Evolutionary conservation across 2,888 invertebrate genomes (phyloP).

Genomic region (Sesia bembeciformis): DNA sequence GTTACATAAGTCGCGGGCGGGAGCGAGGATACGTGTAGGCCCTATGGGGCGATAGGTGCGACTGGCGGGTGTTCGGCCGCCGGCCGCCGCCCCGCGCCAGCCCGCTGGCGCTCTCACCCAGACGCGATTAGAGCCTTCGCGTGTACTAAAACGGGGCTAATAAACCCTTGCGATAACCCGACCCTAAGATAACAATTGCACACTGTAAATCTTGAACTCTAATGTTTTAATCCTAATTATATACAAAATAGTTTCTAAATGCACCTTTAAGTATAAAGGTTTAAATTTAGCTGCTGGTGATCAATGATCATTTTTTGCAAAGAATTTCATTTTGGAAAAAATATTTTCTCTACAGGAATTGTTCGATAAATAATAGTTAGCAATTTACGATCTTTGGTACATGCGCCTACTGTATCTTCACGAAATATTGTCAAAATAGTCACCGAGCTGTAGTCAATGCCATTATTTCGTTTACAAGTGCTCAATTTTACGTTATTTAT

Average conservation of each 20-base stretch:
- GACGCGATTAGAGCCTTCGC: conserved; percentile 64
- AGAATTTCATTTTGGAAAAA: too few relatives aligned
- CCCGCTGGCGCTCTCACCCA: conserved; percentile 44
- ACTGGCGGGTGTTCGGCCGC: conserved; percentile 43
- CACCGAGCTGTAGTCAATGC: too few relatives aligned
- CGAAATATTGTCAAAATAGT: too few relatives aligned
- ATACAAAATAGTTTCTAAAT: not conserved
- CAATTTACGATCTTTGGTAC: too few relatives aligned
- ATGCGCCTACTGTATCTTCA: too few relatives aligned
- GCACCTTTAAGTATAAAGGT: too few relatives aligned
- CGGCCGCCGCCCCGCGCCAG: conserved; percentile 65
- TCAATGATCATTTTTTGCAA: too few relatives aligned
- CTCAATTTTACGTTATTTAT: too few relatives aligned
- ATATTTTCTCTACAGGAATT: too few relatives aligned
- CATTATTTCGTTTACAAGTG: too few relatives aligned
- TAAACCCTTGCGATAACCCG: conserved; percentile 34
- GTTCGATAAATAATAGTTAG: too few relatives aligned
- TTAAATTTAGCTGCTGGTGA: too few relatives aligned
- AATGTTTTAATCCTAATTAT: not conserved
- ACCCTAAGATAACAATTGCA: not conserved
- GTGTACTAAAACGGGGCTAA: conserved; percentile 49
- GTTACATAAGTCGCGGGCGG: conserved; percentile 67
- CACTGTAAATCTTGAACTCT: not conserved
- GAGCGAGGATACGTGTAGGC: conserved; percentile 61
- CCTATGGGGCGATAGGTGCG: conserved; percentile 63